Conservation (phyloP, 1,140 invertebrate genomes). For the Zeugodacus cucurbitae region DNA sequence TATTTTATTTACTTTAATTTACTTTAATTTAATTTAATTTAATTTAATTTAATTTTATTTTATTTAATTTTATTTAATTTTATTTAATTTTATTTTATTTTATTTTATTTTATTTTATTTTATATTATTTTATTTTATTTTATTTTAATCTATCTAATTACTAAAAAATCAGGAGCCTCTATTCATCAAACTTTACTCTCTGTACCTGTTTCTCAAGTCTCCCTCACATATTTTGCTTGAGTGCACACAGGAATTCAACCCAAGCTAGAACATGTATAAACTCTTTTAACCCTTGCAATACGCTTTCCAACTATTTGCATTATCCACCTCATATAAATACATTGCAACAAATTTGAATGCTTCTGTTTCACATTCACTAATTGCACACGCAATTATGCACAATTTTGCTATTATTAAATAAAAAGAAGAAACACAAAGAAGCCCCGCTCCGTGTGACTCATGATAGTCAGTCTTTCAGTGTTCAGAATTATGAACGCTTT, state of each 20-base stretch:
- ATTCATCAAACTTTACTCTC: no score
- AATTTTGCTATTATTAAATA: background rate
- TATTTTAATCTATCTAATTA: background rate
- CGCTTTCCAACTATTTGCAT: background rate
- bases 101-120: background rate
- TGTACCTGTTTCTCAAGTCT: no score
- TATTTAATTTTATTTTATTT: background rate
- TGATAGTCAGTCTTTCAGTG: background rate
- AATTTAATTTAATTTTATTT: background rate
- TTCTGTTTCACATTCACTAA: background rate
- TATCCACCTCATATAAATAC: background rate
- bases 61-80: background rate
- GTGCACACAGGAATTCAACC: background rate
- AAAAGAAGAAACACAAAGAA: background rate
- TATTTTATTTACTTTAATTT: no score
- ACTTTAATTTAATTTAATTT: background rate
- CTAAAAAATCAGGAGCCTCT: background rate
- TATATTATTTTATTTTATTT: background rate
- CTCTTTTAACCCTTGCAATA: background rate
- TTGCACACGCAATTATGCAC: background rate
- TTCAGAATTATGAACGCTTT: background rate
- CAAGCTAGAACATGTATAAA: background rate
- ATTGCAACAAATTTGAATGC: background rate
- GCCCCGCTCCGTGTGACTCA: background rate
- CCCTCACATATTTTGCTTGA: background rate